Evolutionary conservation across 2,888 invertebrate species (phyloP).

Genomic region (Leucozona laternaria): DNA sequence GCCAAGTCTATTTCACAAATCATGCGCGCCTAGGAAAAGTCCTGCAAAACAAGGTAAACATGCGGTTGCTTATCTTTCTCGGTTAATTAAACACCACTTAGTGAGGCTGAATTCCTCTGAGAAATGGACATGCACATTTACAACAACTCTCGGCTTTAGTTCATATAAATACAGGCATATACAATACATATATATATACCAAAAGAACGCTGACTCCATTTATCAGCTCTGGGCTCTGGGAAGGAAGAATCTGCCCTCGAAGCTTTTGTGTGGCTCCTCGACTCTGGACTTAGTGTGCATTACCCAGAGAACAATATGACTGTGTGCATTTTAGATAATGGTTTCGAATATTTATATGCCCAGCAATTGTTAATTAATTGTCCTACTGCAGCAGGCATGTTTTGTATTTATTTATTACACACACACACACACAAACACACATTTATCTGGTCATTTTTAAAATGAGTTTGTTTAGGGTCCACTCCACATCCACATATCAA

Average conservation of each 20-base stretch:
- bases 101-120: conserved; percentile 43
- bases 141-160: background rate
- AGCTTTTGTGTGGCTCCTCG: background rate
- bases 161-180: background rate
- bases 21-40: conserved; percentile 23
- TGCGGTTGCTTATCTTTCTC: conserved; percentile 60
- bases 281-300: background rate
- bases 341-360: conserved; percentile 39
- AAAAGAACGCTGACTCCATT: conserved; percentile 20
- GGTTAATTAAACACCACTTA: conserved; percentile 66
- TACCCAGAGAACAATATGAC: conserved; percentile 25
- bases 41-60: conserved; percentile 38
- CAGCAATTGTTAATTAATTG: conserved; percentile 60
- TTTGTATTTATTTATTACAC: conserved; percentile 13
- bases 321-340: conserved; percentile 56
- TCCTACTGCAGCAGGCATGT: conserved; percentile 14
- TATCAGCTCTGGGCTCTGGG: conserved; percentile 16
- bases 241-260: background rate
- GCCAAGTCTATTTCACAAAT: conserved; percentile 64
- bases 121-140: conserved; percentile 28
- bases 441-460: background rate
- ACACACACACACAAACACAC: background rate
- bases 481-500: conserved; percentile 18
- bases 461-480: background rate
- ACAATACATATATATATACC: background rate